A percentile compares a stretch with the other conserved stretches of the same genome.
Evolutionary conservation across 2,888 invertebrate species (phyloP).

Genomic region (Trypoxylon attenuatum): DNA sequence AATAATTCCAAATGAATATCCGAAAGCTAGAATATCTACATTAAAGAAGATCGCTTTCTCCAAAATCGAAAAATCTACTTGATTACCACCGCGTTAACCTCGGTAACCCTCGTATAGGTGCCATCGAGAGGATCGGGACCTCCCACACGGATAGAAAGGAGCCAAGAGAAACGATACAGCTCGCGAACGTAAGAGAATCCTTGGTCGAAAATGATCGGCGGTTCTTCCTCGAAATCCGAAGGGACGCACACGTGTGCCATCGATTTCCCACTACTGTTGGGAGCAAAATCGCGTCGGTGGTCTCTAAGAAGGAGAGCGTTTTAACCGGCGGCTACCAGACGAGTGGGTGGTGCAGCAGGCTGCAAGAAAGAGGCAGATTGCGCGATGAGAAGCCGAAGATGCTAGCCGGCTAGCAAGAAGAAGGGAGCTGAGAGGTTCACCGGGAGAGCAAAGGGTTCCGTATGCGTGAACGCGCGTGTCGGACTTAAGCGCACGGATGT

Average conservation of each 20-base stretch:
- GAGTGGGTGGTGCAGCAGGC: constrained; percentile 39
- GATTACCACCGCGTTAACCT: too few species aligned
- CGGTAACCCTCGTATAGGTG: too few species aligned
- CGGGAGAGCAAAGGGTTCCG: constrained; percentile 2
- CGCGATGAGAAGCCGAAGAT: neutral
- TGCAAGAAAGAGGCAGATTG: constrained; percentile 14
- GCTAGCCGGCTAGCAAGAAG: constrained; percentile 6
- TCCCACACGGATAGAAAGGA: too few species aligned
- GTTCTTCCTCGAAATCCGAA: too few species aligned
- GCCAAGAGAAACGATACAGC: too few species aligned
- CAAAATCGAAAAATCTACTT: too few species aligned
- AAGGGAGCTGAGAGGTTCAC: constrained; percentile 7
- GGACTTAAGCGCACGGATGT: constrained; percentile 58
- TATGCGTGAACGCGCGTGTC: constrained; percentile 55
- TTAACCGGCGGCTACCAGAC: constrained; percentile 31
- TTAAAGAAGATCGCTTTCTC: neutral
- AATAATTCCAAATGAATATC: neutral
- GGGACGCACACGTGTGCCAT: too few species aligned
- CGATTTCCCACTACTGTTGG: neutral
- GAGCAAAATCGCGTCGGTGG: constrained; percentile 2
- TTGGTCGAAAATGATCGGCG: too few species aligned
- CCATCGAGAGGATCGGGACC: too few species aligned
- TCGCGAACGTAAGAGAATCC: too few species aligned
- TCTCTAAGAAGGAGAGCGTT: constrained; percentile 5
- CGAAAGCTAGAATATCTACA: too few species aligned